These are phyloP conservation scores for Shargacucullia verbasci DNA, from an alignment of 2,888 invertebrate genomes.

Conservation along the genomic window DNA sequence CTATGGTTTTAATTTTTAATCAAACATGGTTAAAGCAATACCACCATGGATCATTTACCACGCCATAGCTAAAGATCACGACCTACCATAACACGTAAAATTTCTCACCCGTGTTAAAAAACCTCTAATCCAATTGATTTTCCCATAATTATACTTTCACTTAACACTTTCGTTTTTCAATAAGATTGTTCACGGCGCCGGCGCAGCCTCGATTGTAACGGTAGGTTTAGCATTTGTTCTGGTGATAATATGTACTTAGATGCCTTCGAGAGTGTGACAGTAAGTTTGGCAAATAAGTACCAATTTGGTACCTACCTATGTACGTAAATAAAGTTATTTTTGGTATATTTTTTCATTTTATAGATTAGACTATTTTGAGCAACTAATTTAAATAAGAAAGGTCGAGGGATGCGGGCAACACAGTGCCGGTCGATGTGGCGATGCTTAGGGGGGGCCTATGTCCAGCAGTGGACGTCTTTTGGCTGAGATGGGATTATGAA, in stretches of 20 bases:
- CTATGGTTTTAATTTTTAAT: too few species aligned
- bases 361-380: too few species aligned
- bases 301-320: too few species aligned
- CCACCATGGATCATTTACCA: constrained; percentile 19
- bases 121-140: constrained; percentile 45
- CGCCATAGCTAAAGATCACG: constrained; percentile 11
- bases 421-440: too few species aligned
- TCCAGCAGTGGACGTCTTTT: too few species aligned
- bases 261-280: background rate
- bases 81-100: constrained; percentile 5
- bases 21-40: constrained; percentile 7
- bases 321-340: too few species aligned
- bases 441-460: too few species aligned
- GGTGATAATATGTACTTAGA: background rate
- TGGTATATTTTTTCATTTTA: too few species aligned
- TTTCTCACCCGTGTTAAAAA: background rate
- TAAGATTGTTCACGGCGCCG: constrained; percentile 26
- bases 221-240: constrained; percentile 10
- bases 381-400: too few species aligned
- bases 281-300: too few species aligned
- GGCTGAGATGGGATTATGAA: too few species aligned
- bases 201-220: constrained; percentile 8
- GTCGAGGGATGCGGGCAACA: too few species aligned
- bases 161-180: constrained; percentile 52
- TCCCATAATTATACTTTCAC: constrained; percentile 52